Conservation (phyloP, 2,888 invertebrate species). For the Deilephila porcellus region DNA sequence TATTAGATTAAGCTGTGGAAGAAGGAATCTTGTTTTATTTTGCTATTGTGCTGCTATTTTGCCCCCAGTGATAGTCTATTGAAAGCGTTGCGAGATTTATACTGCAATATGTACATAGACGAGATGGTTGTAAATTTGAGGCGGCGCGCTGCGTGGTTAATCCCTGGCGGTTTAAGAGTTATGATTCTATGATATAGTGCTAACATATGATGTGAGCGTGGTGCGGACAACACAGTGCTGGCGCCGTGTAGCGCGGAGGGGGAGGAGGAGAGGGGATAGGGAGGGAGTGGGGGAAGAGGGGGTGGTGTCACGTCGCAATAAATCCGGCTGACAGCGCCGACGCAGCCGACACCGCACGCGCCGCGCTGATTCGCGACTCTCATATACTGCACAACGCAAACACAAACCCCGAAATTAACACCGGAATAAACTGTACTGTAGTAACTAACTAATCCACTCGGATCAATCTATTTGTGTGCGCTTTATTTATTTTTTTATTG, state of each 20-base stretch:
- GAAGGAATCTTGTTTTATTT: no score
- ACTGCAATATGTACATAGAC: neutral
- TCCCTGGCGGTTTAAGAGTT: slow-evolving; percentile 4
- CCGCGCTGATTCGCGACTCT: neutral
- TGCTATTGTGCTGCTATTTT: no score
- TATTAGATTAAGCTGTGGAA: no score
- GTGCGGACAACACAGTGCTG: neutral
- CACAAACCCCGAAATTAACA: no score
- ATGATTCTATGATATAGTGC: neutral
- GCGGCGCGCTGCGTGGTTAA: neutral
- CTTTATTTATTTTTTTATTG: no score
- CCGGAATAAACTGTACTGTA: no score
- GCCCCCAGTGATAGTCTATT: no score
- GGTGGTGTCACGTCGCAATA: slow-evolving; percentile 9
- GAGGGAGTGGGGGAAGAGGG: neutral
- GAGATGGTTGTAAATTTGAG: neutral
- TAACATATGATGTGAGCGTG: neutral
- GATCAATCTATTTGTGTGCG: no score
- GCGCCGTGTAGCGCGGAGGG: neutral
- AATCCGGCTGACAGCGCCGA: neutral
- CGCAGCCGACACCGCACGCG: slow-evolving; percentile 4
- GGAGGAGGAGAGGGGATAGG: neutral
- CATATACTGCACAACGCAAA: neutral
- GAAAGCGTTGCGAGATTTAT: no score
- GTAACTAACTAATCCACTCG: no score